Base-by-base conservation (phyloP, 2,797 vertebrate genomes). In the Siniperca undulata region DNA sequence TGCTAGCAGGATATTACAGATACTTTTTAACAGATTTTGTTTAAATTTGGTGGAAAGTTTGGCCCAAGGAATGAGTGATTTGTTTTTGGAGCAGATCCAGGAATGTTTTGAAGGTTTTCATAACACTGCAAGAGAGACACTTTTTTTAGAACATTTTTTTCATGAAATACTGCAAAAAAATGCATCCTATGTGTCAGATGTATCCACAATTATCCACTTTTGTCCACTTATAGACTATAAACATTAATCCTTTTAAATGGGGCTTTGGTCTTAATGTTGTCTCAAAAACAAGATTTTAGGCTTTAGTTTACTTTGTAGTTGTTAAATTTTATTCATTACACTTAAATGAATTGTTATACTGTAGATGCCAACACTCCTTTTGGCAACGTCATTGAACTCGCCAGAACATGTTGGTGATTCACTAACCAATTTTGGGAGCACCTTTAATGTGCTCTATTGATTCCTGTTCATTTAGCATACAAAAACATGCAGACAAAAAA, bases 1-100 rank as follows among this genome's bases (percentile, higher is more conserved):
- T 46, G 14, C 52, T 50, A 14, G 24, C 42, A 71, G 36, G 44
- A 20, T 16, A 38, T 66, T 2, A 20, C 42, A 53, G 5, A 52
- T n/a, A 56, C 65, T 50, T 50, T 13, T 34, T 20, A 27, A 64
- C 22, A 38, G 22, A n/a, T 48, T 44, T 19, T 17, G 52, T 53
- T 70, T 59, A 66, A 11, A 75, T 59, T 24, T n/a, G 53, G 20
- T 61, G 67, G 27, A 44, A 59, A 13, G 24, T 76, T 34, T 56
- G 27, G 13, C 2, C 24, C 0, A 17, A n/a, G 12, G 61, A 52
- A 60, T 30, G 38, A 78, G 69, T 30, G 14, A 62, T 52, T 77
- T 60, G 55, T 20, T 42, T 74, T 50, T n/a, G 42, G 68, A 50
- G 24, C 2, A 1, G 1, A 44, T 70, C n/a, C 20, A 42, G 27